These are phyloP conservation scores for Dicyrtomina minuta DNA, from an alignment of 2,888 invertebrate genomes.

Conservation along the genomic window DNA sequence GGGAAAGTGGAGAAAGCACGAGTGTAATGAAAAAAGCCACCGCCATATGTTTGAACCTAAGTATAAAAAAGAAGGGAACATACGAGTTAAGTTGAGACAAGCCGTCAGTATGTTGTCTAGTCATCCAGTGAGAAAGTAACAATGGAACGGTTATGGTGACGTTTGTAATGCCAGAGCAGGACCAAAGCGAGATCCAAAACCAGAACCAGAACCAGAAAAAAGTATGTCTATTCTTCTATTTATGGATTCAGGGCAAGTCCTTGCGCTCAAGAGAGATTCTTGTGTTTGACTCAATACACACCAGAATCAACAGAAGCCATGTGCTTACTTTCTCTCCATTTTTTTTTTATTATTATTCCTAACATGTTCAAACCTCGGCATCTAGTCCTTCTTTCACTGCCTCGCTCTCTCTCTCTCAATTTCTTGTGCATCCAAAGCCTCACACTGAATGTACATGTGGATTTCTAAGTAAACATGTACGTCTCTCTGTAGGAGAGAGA, in stretches of 20 bases:
- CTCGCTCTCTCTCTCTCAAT: neutral
- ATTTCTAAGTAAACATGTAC: neutral
- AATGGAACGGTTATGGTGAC: too few relatives aligned
- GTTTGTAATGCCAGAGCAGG: too few relatives aligned
- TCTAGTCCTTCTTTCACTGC: neutral
- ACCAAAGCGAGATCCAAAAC: too few relatives aligned
- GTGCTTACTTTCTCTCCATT: slow-evolving; percentile 6
- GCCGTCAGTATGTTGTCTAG: too few relatives aligned
- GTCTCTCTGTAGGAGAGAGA: neutral
- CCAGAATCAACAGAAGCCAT: slow-evolving; percentile 4
- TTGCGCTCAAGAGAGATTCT: slow-evolving; percentile 30
- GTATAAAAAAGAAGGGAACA: too few relatives aligned
- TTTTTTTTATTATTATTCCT: neutral
- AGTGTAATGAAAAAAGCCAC: too few relatives aligned
- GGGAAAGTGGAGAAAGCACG: too few relatives aligned
- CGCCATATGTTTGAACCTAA: neutral
- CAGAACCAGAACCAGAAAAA: too few relatives aligned
- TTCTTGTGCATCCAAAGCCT: neutral
- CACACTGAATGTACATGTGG: neutral
- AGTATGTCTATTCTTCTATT: slow-evolving; percentile 4
- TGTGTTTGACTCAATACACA: slow-evolving; percentile 34
- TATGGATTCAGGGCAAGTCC: slow-evolving; percentile 34
- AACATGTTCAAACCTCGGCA: neutral
- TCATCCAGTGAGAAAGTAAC: too few relatives aligned
- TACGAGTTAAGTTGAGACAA: too few relatives aligned